A percentile compares a stretch with the other conserved stretches of the same genome.
These are phyloP conservation scores for Numida meleagris DNA, from an alignment of 2,113 vertebrate species.

Conservation along the genomic window DNA sequence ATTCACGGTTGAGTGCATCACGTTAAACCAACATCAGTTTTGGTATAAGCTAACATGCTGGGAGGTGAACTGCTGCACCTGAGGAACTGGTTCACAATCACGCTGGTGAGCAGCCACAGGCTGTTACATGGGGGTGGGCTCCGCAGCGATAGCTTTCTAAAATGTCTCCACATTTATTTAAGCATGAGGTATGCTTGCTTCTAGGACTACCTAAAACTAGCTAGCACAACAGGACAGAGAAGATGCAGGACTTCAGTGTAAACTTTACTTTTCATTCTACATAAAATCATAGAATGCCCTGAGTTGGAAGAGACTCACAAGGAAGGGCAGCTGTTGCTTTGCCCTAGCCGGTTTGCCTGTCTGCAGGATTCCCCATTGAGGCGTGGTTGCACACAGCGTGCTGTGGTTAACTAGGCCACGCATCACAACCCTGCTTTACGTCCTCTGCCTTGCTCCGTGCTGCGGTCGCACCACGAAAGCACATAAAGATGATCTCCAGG, in stretches of 20 bases:
- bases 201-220: background rate
- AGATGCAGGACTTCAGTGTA: background rate
- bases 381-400: background rate
- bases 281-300: background rate
- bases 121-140: background rate
- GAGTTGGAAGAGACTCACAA: background rate
- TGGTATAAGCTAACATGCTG: rapidly evolving
- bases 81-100: background rate
- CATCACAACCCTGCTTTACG: background rate
- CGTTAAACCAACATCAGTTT: background rate
- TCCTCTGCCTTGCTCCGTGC: background rate
- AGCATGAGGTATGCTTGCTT: background rate
- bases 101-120: background rate
- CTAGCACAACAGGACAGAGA: background rate
- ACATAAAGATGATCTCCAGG: background rate
- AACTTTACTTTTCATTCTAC: background rate
- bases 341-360: background rate
- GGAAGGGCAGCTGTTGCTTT: background rate
- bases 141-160: background rate
- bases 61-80: background rate
- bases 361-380: background rate
- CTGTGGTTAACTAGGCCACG: background rate
- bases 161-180: background rate
- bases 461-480: background rate
- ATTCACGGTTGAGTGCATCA: rapidly evolving